Percentiles rank a stretch among this genome's conserved stretches.
These are phyloP conservation scores for Malurus alboscapulatus DNA, from an alignment of 2,113 vertebrate genomes.

Conservation along the genomic window DNA sequence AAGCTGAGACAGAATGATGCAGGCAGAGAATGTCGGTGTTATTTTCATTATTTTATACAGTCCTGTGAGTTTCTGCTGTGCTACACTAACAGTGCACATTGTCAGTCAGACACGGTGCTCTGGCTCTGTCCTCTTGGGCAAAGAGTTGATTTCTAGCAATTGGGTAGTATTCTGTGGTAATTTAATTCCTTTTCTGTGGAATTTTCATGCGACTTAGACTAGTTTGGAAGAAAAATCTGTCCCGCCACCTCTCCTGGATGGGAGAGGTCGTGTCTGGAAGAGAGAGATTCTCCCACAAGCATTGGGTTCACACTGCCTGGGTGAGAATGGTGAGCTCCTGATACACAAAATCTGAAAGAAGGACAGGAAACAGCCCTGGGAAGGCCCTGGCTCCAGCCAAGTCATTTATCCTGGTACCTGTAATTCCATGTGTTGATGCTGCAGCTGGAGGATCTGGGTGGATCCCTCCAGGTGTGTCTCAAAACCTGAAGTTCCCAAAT, in stretches of 20 bases:
- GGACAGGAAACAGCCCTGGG: rapidly evolving
- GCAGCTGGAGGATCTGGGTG: rapidly evolving
- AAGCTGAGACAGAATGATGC: neutral
- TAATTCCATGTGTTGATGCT: neutral
- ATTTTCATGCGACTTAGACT: neutral
- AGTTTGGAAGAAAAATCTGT: neutral
- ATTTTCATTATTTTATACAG: neutral
- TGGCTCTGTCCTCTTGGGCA: neutral
- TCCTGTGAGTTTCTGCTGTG: neutral
- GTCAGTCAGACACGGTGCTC: neutral
- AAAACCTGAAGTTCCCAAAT: neutral
- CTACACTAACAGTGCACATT: neutral
- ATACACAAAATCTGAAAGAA: neutral
- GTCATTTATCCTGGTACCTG: neutral
- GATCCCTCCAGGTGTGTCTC: neutral
- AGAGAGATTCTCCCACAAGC: neutral
- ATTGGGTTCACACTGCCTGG: neutral
- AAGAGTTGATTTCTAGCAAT: neutral
- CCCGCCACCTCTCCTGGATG: neutral
- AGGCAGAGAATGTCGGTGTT: neutral
- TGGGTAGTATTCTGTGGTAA: neutral
- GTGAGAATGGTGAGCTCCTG: neutral
- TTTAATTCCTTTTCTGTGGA: neutral
- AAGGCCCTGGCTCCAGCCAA: neutral
- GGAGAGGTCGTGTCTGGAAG: neutral